Percentiles rank a stretch among this genome's conserved stretches.
Conservation (phyloP, 2,113 vertebrate genomes). For the Vidua chalybeata region DNA sequence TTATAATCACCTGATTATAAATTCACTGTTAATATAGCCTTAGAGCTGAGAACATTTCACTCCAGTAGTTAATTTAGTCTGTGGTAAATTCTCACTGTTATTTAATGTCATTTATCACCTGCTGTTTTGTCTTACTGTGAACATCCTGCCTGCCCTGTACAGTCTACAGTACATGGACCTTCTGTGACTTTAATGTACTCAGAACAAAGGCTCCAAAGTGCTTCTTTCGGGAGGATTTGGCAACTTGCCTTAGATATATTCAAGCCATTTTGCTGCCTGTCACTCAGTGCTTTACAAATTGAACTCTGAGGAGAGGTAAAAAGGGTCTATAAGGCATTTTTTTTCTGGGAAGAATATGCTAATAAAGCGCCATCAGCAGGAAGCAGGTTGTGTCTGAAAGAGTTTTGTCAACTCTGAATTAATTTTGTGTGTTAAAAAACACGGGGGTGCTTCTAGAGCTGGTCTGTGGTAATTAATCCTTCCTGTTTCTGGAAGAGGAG, state of each 20-base stretch:
- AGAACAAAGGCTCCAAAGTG: conserved; percentile 84
- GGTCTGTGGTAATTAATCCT: conserved; percentile 84
- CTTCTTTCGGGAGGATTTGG: conserved; percentile 79
- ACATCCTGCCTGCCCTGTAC: conserved; percentile 82
- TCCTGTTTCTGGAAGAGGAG: conserved; percentile 82
- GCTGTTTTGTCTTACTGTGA: conserved; percentile 86
- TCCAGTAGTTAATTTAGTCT: conserved; percentile 83
- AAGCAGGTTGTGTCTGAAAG: conserved; percentile 87
- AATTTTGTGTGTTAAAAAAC: conserved; percentile 87
- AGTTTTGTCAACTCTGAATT: conserved; percentile 91
- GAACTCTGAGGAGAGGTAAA: conserved; percentile 85
- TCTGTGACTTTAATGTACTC: conserved; percentile 85
- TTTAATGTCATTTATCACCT: conserved; percentile 88
- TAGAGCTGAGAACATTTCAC: conserved; percentile 79
- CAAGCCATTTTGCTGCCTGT: conserved; percentile 86
- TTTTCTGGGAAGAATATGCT: conserved; percentile 88
- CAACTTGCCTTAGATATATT: conserved; percentile 83
- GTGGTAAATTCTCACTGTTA: conserved; percentile 86
- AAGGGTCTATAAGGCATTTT: conserved; percentile 79
- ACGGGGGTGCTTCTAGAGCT: conserved; percentile 77
- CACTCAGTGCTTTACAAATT: conserved; percentile 85
- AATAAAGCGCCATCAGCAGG: conserved; percentile 86
- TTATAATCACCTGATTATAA: conserved; percentile 82
- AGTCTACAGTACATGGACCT: conserved; percentile 82
- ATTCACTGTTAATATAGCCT: conserved; percentile 84